Evolutionary conservation across 2,797 vertebrate genomes (phyloP).

Genomic region (Anabacerthia variegaticeps): DNA sequence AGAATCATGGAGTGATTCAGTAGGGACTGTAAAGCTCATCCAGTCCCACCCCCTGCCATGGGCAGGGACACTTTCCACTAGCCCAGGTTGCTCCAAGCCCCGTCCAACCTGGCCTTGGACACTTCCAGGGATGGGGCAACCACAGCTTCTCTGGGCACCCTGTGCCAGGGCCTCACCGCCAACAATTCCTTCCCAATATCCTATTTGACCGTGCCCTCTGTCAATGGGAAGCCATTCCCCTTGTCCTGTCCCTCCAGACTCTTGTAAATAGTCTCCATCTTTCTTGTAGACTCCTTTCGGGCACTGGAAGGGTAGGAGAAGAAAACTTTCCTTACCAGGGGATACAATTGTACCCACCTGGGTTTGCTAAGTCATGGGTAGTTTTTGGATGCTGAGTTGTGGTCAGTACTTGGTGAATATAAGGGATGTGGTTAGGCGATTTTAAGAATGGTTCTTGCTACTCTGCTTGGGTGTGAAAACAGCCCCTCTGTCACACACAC

Average conservation of each 20-base stretch:
- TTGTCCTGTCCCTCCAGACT: neutral
- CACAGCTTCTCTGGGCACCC: neutral
- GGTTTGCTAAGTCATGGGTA: neutral
- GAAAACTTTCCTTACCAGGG: neutral
- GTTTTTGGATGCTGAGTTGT: neutral
- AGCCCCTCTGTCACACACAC: rapidly evolving
- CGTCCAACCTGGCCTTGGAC: rapidly evolving
- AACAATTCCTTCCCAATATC: neutral
- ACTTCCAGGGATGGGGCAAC: neutral
- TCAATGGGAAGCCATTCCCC: neutral
- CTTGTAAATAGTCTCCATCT: neutral
- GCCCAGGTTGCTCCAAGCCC: neutral
- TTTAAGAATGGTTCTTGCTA: neutral
- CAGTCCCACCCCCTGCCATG: neutral
- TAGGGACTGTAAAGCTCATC: neutral
- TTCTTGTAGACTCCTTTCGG: neutral
- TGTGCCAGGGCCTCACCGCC: rapidly evolving
- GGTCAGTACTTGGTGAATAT: neutral
- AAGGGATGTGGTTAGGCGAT: neutral
- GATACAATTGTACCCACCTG: neutral
- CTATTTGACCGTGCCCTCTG: neutral
- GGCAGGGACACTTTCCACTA: neutral
- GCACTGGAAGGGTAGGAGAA: neutral
- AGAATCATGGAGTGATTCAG: neutral
- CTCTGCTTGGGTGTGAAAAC: neutral